These are phyloP conservation scores for Rhagoletis zephyria DNA, from an alignment of 1,140 invertebrate species.

Conservation along the genomic window DNA sequence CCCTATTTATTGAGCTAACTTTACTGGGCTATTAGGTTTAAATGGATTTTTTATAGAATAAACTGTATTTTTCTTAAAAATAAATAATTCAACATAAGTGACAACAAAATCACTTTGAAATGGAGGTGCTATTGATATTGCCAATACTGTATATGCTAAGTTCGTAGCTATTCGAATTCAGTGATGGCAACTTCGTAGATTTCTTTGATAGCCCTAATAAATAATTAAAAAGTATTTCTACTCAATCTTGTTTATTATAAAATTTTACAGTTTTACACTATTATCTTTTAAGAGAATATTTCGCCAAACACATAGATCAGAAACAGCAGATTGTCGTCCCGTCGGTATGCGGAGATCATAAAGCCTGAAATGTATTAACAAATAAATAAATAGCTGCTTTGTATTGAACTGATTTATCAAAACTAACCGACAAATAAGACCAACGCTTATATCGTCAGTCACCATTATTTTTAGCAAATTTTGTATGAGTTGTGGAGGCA, in stretches of 20 bases:
- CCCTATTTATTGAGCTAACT: no score
- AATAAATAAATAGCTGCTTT: background rate
- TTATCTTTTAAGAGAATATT: conserved; percentile 76
- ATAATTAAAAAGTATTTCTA: background rate
- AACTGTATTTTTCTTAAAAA: no score
- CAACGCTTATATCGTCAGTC: conserved; percentile 70
- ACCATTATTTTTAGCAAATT: conserved; percentile 82
- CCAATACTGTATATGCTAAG: no score
- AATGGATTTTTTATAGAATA: no score
- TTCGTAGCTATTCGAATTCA: no score
- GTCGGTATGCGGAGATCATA: conserved; percentile 83
- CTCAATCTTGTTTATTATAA: background rate
- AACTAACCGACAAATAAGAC: conserved; percentile 63
- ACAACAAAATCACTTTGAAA: no score
- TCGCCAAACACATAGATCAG: conserved; percentile 85
- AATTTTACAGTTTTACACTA: conserved; percentile 42
- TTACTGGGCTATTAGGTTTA: no score
- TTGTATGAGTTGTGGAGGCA: conserved; percentile 84
- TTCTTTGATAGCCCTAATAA: no score
- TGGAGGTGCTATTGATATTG: no score
- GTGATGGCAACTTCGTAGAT: no score
- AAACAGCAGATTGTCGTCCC: conserved; percentile 85
- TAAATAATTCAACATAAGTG: no score
- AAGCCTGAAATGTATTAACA: conserved; percentile 77
- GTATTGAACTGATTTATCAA: background rate